phyloP scores from a whole-genome alignment of 2,113 vertebrate species.

The Sialia sialis region DNA sequence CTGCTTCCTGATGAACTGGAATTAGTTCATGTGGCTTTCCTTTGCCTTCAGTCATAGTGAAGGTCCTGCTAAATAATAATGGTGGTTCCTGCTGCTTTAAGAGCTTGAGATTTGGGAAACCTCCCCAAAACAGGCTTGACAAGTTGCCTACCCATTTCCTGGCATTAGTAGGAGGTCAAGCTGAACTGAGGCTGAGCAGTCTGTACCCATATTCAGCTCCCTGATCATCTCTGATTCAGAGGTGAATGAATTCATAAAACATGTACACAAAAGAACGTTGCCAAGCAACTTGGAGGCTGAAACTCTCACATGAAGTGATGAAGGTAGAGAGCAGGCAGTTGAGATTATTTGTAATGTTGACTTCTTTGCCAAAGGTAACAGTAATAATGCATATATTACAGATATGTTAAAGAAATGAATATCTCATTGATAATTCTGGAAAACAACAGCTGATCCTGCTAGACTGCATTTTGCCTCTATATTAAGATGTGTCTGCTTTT shows the following conservation, averaged over 20 bases:
- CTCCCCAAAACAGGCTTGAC: background rate
- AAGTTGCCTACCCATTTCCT: background rate
- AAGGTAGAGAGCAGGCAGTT: background rate
- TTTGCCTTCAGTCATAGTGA: background rate
- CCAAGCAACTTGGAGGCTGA: constrained; percentile 68
- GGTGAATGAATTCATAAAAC: constrained; percentile 63
- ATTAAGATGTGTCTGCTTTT: background rate
- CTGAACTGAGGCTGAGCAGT: background rate
- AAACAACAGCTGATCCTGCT: background rate
- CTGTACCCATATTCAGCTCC: background rate
- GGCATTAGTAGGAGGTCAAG: background rate
- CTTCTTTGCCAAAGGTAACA: background rate
- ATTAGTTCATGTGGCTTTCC: background rate
- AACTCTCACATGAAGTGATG: constrained; percentile 6
- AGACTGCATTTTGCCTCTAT: background rate
- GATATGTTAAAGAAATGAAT: background rate
- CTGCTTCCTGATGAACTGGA: background rate
- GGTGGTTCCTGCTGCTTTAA: background rate
- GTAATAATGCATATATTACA: background rate
- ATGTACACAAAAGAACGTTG: constrained; percentile 66
- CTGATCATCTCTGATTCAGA: constrained; percentile 61
- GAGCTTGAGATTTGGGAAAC: background rate
- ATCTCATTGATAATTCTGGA: background rate
- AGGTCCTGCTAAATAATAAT: background rate
- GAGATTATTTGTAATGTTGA: background rate